Evolutionary conservation across 2,888 invertebrate genomes (phyloP).

Genomic region (Eledona agricola): DNA sequence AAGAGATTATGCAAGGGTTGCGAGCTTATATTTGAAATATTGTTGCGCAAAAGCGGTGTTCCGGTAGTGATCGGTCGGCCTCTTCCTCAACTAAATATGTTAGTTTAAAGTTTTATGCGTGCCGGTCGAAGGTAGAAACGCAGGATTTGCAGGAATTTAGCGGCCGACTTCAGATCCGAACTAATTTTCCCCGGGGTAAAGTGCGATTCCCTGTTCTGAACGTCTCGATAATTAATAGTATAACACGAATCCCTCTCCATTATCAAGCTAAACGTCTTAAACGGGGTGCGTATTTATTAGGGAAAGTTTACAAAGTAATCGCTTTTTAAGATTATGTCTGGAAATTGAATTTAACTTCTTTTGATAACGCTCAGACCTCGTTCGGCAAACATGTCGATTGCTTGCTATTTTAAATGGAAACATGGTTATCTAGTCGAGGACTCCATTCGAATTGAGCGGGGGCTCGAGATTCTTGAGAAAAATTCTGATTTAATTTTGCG

Average conservation of each 20-base stretch:
- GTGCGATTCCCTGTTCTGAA: conserved; percentile 57
- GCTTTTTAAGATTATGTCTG: conserved; percentile 51
- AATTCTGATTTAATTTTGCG: conserved; percentile 33
- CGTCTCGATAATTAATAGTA: conserved; percentile 56
- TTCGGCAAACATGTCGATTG: conserved; percentile 43
- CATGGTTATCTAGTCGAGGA: conserved; percentile 31
- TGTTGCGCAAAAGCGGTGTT: conserved; percentile 11
- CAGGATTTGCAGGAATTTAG: conserved; percentile 29
- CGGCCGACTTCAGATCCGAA: conserved; percentile 25
- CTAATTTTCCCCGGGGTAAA: conserved; percentile 48
- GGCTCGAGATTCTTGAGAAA: conserved; percentile 3
- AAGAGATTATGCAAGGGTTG: conserved; percentile 47
- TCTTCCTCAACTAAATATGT: too few species aligned
- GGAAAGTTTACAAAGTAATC: conserved; percentile 51
- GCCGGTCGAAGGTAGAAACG: conserved; percentile 23
- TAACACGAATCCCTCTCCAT: conserved; percentile 52
- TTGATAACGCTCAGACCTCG: conserved; percentile 41
- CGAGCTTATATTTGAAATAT: conserved; percentile 30
- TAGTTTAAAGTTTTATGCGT: conserved; percentile 24
- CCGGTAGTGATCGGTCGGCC: too few species aligned
- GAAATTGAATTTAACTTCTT: conserved; percentile 51
- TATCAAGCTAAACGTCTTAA: conserved; percentile 51
- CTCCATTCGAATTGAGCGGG: conserved; percentile 12
- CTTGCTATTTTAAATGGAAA: conserved; percentile 46
- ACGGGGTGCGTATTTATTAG: conserved; percentile 44